Evolutionary conservation across 2,888 invertebrate species (phyloP), one percentile per base, ranked within the genome.

Genomic region (Drosophila greeni): DNA sequence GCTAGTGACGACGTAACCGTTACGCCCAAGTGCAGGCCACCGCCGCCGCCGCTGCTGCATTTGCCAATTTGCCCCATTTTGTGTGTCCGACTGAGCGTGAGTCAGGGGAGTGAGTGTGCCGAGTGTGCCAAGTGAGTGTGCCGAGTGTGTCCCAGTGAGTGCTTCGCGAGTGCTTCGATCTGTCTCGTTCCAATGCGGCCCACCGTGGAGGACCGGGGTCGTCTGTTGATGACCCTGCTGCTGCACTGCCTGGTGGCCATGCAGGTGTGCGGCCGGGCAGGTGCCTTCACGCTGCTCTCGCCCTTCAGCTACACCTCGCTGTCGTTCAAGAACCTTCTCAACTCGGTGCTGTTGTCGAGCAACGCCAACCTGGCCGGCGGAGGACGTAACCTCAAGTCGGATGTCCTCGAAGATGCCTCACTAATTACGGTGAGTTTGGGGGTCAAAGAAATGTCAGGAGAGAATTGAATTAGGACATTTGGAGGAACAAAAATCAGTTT

Each of bases 371-470:
- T 87, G 65, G 85, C 87, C 42, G 87, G 87, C 58, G 85, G 86
- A 24, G 88, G 88, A n/a, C 76, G 87, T 26, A 87, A 86, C 59
- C 75, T 88, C 23, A 88, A 87, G 66, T 87, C 87, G 2, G 86
- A 88, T 70, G 85, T 88, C 34, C 84, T 88, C 40, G 87, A 88
- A 69, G 88, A 88, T 84, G 88, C 87, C 47, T 85, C 87, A 5
- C 76, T 88, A 68, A 87, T 87, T 77, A 88, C 87, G 85, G 87
- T 88, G 85, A 85, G 82, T 64, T 42, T 20, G 18, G 12, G 12
- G 3, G 6, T 1, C 12, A 20, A 39, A 20, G 5, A 16, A 36
- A 2, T 9, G 2, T 5, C 5, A 7, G n/a, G 16, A 18, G 12
- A 37, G 11, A 11, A 18, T 18, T 0, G 1, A 12, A 31, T 5